Evolutionary conservation across 2,888 invertebrate species (phyloP).

Genomic region (Chrysomela aeneicollis): DNA sequence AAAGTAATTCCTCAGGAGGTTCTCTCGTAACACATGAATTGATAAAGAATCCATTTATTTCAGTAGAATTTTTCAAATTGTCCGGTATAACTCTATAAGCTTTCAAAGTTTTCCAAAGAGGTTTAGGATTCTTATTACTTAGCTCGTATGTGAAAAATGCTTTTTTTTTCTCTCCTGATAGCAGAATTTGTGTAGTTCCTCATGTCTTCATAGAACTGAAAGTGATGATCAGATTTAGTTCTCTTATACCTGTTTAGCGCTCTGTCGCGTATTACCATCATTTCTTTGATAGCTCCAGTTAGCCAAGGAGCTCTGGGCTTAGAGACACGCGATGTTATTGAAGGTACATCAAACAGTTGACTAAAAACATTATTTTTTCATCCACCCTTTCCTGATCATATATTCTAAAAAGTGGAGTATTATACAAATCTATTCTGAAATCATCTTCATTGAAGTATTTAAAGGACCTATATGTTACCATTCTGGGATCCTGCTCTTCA

Average conservation of each 20-base stretch:
- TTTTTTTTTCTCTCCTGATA: slow-evolving; percentile 14
- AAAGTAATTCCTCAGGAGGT: slow-evolving; percentile 13
- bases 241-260: not conserved
- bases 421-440: no score
- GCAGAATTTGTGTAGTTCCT: slow-evolving; percentile 14
- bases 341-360: no score
- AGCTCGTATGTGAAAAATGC: slow-evolving; percentile 4
- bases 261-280: no score
- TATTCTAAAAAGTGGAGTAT: no score
- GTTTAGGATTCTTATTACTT: slow-evolving; percentile 9
- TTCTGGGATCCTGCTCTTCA: slow-evolving; percentile 13
- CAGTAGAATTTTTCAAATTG: slow-evolving; percentile 7
- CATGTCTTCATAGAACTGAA: slow-evolving; percentile 14
- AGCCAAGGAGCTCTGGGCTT: slow-evolving; percentile 11
- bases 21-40: not conserved
- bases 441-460: slow-evolving; percentile 1
- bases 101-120: slow-evolving; percentile 8
- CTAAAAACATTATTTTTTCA: no score
- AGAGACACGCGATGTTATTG: slow-evolving; percentile 11
- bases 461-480: slow-evolving; percentile 8
- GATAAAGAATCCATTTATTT: slow-evolving; percentile 12
- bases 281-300: no score
- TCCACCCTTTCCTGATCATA: no score
- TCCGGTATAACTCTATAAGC: slow-evolving; percentile 11
- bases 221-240: slow-evolving; percentile 3